These are phyloP conservation scores for Lasioglossum marginatum DNA, from an alignment of 2,888 invertebrate species.

Conservation along the genomic window DNA sequence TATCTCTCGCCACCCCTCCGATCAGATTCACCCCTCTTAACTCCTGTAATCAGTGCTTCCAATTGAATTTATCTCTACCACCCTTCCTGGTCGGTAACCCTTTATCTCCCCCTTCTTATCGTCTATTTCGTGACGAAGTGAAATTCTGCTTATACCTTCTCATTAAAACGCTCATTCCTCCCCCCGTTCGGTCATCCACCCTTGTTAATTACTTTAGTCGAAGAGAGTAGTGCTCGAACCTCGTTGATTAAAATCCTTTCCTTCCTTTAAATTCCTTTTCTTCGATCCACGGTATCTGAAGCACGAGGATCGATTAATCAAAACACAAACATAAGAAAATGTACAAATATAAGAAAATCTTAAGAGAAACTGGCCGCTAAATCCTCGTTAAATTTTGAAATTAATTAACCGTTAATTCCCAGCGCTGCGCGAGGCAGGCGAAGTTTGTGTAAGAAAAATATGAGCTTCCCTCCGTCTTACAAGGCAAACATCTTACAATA, in stretches of 20 bases:
- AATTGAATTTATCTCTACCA: neutral
- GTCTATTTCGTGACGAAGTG: neutral
- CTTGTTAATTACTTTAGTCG: neutral
- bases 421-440: neutral
- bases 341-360: neutral
- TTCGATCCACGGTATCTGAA: neutral
- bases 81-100: conserved; percentile 5
- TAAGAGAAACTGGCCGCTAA: neutral
- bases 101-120: neutral
- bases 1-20: neutral
- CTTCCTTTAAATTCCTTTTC: neutral
- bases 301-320: neutral
- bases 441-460: neutral
- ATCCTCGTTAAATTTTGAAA: neutral
- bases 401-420: neutral
- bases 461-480: neutral
- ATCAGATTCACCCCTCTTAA: conserved; percentile 2
- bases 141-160: neutral
- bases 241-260: conserved; percentile 6
- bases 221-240: neutral
- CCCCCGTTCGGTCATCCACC: neutral
- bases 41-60: neutral
- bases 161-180: conserved; percentile 1
- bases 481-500: neutral
- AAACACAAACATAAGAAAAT: neutral